Base-by-base conservation (phyloP, 2,888 invertebrate genomes). In the Drosophila monieri region DNA sequence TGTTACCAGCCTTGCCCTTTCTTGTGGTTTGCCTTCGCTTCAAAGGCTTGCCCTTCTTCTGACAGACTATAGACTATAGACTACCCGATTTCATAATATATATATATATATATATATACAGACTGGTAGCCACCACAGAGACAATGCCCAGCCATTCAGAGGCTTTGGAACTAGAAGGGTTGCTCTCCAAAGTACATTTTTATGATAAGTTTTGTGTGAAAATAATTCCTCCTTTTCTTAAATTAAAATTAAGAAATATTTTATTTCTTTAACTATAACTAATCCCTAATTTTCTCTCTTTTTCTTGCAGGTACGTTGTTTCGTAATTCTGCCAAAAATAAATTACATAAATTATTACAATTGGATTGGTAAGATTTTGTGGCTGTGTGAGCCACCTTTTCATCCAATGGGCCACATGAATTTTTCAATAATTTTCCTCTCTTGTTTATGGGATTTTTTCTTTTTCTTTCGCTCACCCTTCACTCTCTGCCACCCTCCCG, bases 21-120 rank as follows among this genome's bases (percentile, higher is more conserved):
- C 56, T 83, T 77, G 80, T 64, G 74, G 86, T 73, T 78, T 78
- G 72, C 69, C 66, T 74, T 73, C 53, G 62, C 64, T 64, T 58
- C 68, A 66, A 83, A 67, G 72, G 66, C 68, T 85, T 85, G 77
- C 58, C 78, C 76, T n/a, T n/a, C n/a, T n/a, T n/a, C n/a, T n/a
- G n/a, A n/a, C n/a, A n/a, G n/a, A n/a, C n/a, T n/a, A n/a, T n/a
- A n/a, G n/a, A n/a, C n/a, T n/a, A n/a, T n/a, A n/a, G n/a, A n/a
- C n/a, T n/a, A n/a, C n/a, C n/a, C n/a, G n/a, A n/a, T n/a, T n/a
- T n/a, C n/a, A n/a, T n/a, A n/a, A n/a, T n/a, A n/a, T n/a, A n/a
- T 18, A 18, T 23, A 23, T 23, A 23, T 15, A 18, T n/a, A 25
- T 6, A 39, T 46, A 39, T 35, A 44, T 55, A 44, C 48, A 44